Evolutionary conservation across 1,140 invertebrate species (phyloP), one percentile per base, ranked within the genome.

Genomic region (Saxidomus purpurata): DNA sequence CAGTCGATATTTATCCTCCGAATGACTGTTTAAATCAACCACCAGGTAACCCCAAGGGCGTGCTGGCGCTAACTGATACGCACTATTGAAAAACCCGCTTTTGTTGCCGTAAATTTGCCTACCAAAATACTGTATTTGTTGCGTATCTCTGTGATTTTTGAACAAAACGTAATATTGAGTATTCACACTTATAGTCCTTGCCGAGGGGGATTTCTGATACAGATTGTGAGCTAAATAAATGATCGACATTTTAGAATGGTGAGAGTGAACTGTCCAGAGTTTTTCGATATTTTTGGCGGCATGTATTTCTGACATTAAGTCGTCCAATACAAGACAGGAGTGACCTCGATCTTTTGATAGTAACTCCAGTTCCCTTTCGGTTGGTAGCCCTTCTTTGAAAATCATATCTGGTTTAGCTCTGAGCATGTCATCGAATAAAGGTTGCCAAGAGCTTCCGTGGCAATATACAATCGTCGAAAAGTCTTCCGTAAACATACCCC

Each of bases 161-260:
- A 61, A n/a, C 59, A 61, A n/a, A 17, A 61, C 59, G 17, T n/a
- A 28, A 61, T n/a, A 17, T n/a, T 61, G 59, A 9, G 59, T 61
- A 22, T 61, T 61, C n/a, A 61, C 4, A 28, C 25, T 61, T n/a
- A 61, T 61, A n/a, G 52, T 87, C 17, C 85, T 3, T 59, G 38
- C 40, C 0, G 19, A 36, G 34, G 69, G 69, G 22, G 25, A 47
- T 25, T 63, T 47, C 1, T 59, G 22, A 38, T 87, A 87, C 71
- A 87, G 31, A 63, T 87, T 77, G 8, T 87, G 85, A 25, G 6
- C 79, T 6, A 87, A 36, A 61, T 74, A 87, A 43, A 87, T 28
- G 1, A 87, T 69, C 22, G 40, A 69, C 31, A 87, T 13, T 4
- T 77, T 59, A 19, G 3, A n/a, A 61, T 87, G 85, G 25, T 86